Base-by-base conservation (phyloP, 2,888 invertebrate species). In the Atethmia centrago region DNA sequence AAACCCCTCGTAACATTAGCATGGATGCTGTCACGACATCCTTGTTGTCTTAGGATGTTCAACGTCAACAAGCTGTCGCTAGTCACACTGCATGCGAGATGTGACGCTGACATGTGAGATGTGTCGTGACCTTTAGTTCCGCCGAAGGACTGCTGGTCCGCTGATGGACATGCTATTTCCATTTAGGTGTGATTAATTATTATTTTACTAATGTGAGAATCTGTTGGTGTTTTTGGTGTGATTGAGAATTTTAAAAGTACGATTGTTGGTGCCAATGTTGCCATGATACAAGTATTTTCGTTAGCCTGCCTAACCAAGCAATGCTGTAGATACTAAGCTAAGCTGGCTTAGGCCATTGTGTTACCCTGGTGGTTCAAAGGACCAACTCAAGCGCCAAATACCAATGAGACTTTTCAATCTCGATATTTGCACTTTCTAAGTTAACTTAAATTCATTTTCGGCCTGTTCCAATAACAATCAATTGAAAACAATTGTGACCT, bases 31-130 rank as follows among this genome's bases (percentile, higher is more conserved):
- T 79, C 78, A 53, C 42, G 77, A 74, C 86, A 79, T 81, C 88
- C 80, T 25, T 90, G 89, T 90, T 90, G 36, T 85, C 64, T 80
- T 83, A 86, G 86, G 86, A 83, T 49, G 80, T 71, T 69, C 71
- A 69, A 71, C 84, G 85, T 85, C 88, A 80, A 87, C 87, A 85
- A 71, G 76, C 76, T 84, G 85, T 84, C 67, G 40, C 25, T 8
- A 25, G 47, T 53, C n/a, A 69, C 45, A 10, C 4, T 7, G 36
- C 56, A 42, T 16, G 45, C 40, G 63, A 58, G 49, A 45, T 25
- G 2, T 42, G 40, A 42, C 79, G 68, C 42, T 72, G 74, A 73
- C 77, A 80, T 74, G 77, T 88, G 87, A 86, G 25, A 59, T 53
- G 31, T 80, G 59, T 47, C 84, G 28, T 7, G 53, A 69, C 71